These are phyloP conservation scores for Malacosoma neustria DNA, from an alignment of 2,888 invertebrate genomes.

Conservation along the genomic window DNA sequence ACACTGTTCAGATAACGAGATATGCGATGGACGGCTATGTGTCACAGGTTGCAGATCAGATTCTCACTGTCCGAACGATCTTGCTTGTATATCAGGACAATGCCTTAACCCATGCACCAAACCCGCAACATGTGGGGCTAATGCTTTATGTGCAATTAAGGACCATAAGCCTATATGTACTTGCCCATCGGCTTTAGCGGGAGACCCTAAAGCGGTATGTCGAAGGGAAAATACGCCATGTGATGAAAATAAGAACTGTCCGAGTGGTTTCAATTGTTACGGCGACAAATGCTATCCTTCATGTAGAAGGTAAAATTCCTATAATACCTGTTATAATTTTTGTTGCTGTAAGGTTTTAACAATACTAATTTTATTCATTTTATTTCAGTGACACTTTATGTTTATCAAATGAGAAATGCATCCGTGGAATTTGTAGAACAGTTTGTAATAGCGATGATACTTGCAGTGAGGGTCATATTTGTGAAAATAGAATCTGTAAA, in stretches of 20 bases:
- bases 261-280: conserved; percentile 82
- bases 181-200: conserved; percentile 82
- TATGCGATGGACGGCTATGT: conserved; percentile 88
- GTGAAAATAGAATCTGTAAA: conserved; percentile 89
- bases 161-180: conserved; percentile 84
- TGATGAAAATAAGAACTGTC: conserved; percentile 79
- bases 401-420: conserved; percentile 89
- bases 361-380: conserved; percentile 3
- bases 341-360: background rate
- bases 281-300: conserved; percentile 85
- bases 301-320: conserved; percentile 78
- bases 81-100: conserved; percentile 85
- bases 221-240: conserved; percentile 80
- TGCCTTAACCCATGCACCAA: conserved; percentile 85
- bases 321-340: background rate
- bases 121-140: conserved; percentile 88
- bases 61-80: conserved; percentile 81
- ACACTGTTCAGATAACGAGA: conserved; percentile 90
- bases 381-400: conserved; percentile 84
- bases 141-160: conserved; percentile 81
- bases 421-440: conserved; percentile 86
- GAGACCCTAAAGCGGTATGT: conserved; percentile 84
- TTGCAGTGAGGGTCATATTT: conserved; percentile 88
- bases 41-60: conserved; percentile 87
- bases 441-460: conserved; percentile 91